Percentiles rank a stretch among this genome's conserved stretches.
Conservation (phyloP, 2,113 vertebrate species). For the Turnix velox region DNA sequence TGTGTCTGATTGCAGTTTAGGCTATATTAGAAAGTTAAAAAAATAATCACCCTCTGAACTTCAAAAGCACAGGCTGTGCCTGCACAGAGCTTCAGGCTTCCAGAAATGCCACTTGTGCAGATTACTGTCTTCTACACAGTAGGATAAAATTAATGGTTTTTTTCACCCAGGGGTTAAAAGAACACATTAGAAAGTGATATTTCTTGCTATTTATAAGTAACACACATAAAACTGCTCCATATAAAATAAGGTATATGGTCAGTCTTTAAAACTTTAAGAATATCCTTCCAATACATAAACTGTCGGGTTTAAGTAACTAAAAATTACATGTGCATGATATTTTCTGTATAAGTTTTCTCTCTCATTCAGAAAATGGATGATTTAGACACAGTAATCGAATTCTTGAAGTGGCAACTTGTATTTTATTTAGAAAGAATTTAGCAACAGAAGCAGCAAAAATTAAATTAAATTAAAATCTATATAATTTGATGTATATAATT, state of each 20-base stretch:
- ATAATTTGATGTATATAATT: no score
- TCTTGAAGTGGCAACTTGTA: background rate
- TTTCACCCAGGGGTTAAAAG: background rate
- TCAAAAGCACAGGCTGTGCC: background rate
- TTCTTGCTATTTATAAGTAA: background rate
- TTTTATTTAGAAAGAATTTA: background rate
- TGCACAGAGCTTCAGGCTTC: background rate
- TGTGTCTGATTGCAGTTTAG: background rate
- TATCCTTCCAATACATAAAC: background rate
- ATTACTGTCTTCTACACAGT: background rate
- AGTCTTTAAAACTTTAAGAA: background rate
- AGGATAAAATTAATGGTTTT: background rate
- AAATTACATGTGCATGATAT: background rate
- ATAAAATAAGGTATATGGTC: background rate
- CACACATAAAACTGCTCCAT: background rate
- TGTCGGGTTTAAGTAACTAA: background rate
- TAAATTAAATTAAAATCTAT: background rate
- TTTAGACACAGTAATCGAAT: background rate
- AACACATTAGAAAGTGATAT: background rate
- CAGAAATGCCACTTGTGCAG: background rate
- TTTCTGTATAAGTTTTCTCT: background rate
- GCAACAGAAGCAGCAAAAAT: background rate
- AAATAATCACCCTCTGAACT: background rate
- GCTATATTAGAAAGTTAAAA: background rate
- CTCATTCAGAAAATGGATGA: background rate